Base-by-base conservation (phyloP, 2,113 vertebrate genomes). In the Lepus europaeus region DNA sequence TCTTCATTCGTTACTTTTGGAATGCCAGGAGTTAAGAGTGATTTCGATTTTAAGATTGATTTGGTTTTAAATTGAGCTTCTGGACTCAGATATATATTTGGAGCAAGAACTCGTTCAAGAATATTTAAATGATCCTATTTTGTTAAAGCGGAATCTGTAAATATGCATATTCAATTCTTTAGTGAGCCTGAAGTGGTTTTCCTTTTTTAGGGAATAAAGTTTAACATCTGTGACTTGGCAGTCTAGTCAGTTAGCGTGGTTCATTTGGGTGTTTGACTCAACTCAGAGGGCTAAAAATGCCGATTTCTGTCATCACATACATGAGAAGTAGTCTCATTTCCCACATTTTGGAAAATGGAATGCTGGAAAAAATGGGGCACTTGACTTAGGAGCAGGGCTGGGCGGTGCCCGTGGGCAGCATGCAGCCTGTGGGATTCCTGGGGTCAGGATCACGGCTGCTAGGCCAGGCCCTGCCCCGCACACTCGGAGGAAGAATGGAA, bases 31-130 rank as follows among this genome's bases (percentile, higher is more conserved):
- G 36, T 72, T 72, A 84, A 79, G 29, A 72, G 81, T 45, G 56
- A 56, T 87, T 79, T 79, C n/a, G 39, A 73, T 79, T 25, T 70
- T 78, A 78, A 79, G 36, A 85, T 86, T 20, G 39, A 66, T 85
- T 90, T 79, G 45, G 20, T 14, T 85, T 79, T 90, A 13, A 64
- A 27, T 12, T 72, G n/a, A 25, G 20, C 73, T 90, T 33, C 64
- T 45, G 5, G 73, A 51, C 39, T 79, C 39, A 53, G 80, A 90
- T 53, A 79, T 90, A 79, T 63, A 79, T 25, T 49, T 64, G 56
- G 45, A 25, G 25, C 27, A 86, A 31, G 25, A 79, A 27, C 39
- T 72, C 73, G n/a, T 64, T 84, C 10, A 17, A 72, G 73, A 79
- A 85, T 90, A 56, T 56, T 79, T 72, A 76, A 85, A 79, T 56